Percentiles rank a stretch among this genome's conserved stretches.
Conservation (phyloP, 2,113 vertebrate genomes). For the Gobiocypris rarus region DNA sequence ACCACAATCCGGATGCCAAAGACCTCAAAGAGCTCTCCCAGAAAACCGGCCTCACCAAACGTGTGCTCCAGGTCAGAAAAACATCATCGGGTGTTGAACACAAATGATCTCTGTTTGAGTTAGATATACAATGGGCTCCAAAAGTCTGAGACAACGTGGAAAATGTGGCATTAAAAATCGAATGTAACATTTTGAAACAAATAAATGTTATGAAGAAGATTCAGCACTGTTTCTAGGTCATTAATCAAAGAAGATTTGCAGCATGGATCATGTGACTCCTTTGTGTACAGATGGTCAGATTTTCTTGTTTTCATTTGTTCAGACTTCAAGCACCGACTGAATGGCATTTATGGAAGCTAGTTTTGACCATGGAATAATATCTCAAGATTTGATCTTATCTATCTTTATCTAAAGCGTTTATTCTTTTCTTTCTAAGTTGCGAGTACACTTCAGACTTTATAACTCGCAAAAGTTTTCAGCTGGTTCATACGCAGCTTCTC, state of each 20-base stretch:
- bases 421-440: no score
- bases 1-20: constrained; percentile 99
- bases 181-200: not conserved
- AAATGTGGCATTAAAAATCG: not conserved
- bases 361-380: no score
- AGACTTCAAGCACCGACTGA: no score
- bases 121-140: not conserved
- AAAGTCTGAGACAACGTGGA: not conserved
- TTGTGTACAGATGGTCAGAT: not conserved
- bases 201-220: not conserved
- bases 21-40: constrained; percentile 99
- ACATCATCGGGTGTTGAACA: not conserved
- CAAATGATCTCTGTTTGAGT: not conserved
- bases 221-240: not conserved
- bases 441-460: no score
- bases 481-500: no score
- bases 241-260: not conserved
- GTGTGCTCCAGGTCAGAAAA: constrained; percentile 92
- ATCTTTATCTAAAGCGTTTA: no score
- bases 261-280: not conserved
- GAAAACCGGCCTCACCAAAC: constrained; percentile 98
- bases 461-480: no score
- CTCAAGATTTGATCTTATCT: no score
- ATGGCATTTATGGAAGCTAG: no score
- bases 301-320: not conserved